Conservation (phyloP, 92 coral and sea anemone species). For the Phenganax marumi region DNA sequence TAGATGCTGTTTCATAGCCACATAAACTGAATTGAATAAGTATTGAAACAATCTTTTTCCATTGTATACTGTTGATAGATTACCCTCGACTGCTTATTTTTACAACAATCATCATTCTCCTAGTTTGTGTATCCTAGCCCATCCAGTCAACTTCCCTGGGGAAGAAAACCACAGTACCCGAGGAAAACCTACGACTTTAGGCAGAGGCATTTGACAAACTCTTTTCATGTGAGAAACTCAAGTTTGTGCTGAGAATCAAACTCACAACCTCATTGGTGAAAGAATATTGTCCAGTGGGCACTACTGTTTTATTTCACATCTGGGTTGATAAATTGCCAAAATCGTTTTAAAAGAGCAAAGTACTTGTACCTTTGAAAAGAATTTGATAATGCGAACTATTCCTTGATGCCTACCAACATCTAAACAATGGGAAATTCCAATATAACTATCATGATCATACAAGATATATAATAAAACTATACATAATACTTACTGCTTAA, state of each 20-base stretch:
- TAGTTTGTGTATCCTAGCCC: too few species aligned
- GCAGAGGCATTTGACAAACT: background rate
- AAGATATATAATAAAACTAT: background rate
- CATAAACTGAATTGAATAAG: too few species aligned
- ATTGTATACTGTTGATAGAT: too few species aligned
- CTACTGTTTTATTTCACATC: background rate
- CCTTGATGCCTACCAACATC: background rate
- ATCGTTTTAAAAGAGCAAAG: background rate
- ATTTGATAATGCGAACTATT: slow-evolving; percentile 12
- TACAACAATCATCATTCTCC: too few species aligned
- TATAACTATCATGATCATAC: background rate
- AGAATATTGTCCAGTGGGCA: background rate
- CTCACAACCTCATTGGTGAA: background rate
- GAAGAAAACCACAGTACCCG: too few species aligned
- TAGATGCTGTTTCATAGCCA: too few species aligned
- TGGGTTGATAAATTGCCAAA: background rate
- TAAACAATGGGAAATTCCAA: background rate
- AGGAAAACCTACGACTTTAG: too few species aligned
- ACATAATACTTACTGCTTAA: background rate
- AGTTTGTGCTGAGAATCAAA: too few species aligned
- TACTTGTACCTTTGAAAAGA: slow-evolving; percentile 27
- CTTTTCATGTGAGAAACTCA: too few species aligned
- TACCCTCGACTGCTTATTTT: too few species aligned
- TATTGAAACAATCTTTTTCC: too few species aligned
- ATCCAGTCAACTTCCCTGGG: background rate